A percentile compares a stretch with the other conserved stretches of the same genome.
phyloP scores from a whole-genome alignment of 2,797 vertebrate species.

The Crenichthys baileyi region DNA sequence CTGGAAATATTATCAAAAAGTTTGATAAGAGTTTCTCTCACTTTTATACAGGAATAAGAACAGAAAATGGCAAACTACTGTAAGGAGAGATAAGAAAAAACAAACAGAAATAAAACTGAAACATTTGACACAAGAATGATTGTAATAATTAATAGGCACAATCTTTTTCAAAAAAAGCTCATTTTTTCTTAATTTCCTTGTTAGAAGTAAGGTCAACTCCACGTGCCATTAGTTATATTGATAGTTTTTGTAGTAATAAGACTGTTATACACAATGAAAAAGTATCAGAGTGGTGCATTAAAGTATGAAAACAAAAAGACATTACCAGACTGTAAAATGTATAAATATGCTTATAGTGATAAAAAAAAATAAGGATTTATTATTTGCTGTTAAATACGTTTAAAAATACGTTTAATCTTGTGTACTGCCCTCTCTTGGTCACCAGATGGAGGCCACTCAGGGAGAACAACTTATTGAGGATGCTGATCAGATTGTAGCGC shows the following conservation, averaged over 20 bases:
- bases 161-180: background rate
- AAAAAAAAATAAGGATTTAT: background rate
- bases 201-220: background rate
- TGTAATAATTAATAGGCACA: background rate
- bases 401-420: background rate
- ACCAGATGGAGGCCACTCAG: constrained; percentile 78
- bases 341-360: background rate
- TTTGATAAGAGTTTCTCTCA: too few relatives aligned
- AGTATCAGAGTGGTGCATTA: background rate
- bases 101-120: background rate
- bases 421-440: constrained; percentile 28
- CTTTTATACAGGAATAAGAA: too few relatives aligned
- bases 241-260: background rate
- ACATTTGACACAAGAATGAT: background rate
- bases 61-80: background rate
- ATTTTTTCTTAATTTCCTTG: background rate
- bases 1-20: background rate
- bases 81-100: background rate
- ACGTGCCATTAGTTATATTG: background rate
- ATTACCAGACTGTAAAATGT: background rate
- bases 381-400: background rate
- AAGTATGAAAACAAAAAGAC: background rate
- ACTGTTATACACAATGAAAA: too few relatives aligned
- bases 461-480: constrained; percentile 56
- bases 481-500: constrained; percentile 17